Evolutionary conservation across 2,888 invertebrate genomes (phyloP).

Genomic region (Trachelus troglodyta): DNA sequence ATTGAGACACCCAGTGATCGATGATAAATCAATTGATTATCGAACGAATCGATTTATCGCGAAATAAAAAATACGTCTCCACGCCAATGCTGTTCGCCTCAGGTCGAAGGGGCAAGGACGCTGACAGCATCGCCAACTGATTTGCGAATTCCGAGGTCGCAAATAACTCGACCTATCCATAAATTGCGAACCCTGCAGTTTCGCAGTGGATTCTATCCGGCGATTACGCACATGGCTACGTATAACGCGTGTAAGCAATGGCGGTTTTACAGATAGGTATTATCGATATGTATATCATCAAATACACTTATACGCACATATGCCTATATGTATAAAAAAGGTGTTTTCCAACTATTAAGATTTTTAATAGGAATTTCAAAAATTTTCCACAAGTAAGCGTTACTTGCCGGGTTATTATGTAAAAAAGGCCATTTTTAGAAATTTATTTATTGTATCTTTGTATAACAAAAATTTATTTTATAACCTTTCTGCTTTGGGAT

Average conservation of each 20-base stretch:
- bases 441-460: background rate
- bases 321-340: background rate
- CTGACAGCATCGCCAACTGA: slow-evolving; percentile 34
- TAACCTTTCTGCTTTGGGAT: background rate
- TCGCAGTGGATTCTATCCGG: background rate
- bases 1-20: background rate
- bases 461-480: background rate
- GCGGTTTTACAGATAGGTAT: background rate
- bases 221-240: background rate
- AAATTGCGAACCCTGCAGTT: background rate
- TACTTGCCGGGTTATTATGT: too few species aligned
- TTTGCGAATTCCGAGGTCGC: slow-evolving; percentile 30
- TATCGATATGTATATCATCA: background rate
- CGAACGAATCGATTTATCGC: background rate
- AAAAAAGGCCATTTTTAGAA: background rate
- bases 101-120: background rate
- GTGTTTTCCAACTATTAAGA: too few species aligned
- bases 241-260: background rate
- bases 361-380: too few species aligned
- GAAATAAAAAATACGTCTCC: slow-evolving; percentile 42
- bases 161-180: slow-evolving; percentile 6
- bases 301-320: background rate
- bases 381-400: too few species aligned
- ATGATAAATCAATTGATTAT: background rate
- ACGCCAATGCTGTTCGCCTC: background rate